Evolutionary conservation across 2,113 vertebrate species (phyloP), one percentile per base, ranked within the genome.

Genomic region (Piprites chloris): DNA sequence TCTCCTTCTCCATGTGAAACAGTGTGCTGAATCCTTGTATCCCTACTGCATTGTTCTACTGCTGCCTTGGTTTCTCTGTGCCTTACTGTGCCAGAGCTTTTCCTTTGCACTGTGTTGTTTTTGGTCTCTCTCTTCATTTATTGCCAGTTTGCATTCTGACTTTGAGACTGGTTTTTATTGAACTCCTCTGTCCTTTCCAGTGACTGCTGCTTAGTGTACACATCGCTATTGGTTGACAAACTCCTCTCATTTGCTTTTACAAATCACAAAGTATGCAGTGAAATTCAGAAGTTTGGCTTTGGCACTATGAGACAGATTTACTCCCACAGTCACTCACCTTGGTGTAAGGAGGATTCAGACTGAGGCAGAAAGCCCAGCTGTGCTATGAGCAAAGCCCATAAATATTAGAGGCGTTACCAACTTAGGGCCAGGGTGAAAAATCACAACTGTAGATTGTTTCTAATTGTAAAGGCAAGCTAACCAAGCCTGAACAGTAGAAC

Each of bases 181-280:
- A 55, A 5, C 24, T 56, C 21, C 32, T 28, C 71, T 53, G 22
- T 32, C 27, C 44, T 28, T 53, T 55, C 22, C 59, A 55, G 30
- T 44, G 82, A 41, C 63, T 32, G 47, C 37, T 90, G n/a, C 73
- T 77, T 46, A 21, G 20, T 28, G 12, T 92, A 50, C 37, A 4
- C 58, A 27, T 85, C 74, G 83, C 72, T 88, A 17, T 56, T 62
- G 39, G 46, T 62, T 95, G 91, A 88, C 91, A 96, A 92, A 91
- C 76, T 91, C 41, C 17, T 47, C 94, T 89, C 49, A 79, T 92
- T 96, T 94, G 44, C 41, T 65, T 90, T 89, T 67, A 39, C 27
- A 65, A 72, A 53, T 80, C 73, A 33, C 37, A 22, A 68, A 35
- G 9, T 44, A 19, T 44, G 71, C 23, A 49, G 9, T 47, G 42